These are phyloP conservation scores for Sterrhoptilus dennistouni DNA, from an alignment of 2,113 vertebrate genomes.

Conservation along the genomic window DNA sequence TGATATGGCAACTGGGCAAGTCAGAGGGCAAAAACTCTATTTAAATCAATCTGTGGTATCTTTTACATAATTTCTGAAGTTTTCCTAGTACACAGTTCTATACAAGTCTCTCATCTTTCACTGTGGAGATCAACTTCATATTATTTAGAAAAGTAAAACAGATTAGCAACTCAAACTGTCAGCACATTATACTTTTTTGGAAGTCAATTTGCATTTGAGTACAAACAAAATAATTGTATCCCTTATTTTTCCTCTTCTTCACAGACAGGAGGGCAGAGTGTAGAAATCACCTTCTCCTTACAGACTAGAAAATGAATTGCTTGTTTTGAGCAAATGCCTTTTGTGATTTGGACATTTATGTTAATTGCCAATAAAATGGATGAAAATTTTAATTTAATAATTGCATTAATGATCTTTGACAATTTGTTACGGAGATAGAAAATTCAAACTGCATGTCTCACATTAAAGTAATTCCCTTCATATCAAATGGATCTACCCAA, in stretches of 20 bases:
- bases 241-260: background rate
- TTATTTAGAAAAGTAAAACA: background rate
- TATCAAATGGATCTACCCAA: background rate
- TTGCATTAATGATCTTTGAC: background rate
- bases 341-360: background rate
- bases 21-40: background rate
- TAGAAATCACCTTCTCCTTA: background rate
- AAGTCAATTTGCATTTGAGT: background rate
- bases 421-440: background rate
- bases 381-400: background rate
- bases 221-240: background rate
- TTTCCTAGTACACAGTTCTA: background rate
- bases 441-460: background rate
- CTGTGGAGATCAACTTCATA: background rate
- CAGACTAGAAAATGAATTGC: background rate
- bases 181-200: background rate
- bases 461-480: background rate
- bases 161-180: background rate
- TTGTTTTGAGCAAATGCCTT: background rate
- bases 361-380: background rate
- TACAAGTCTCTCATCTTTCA: background rate
- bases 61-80: background rate
- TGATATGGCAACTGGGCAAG: background rate
- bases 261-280: background rate
- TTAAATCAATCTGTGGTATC: background rate